Conservation (phyloP, 1,140 invertebrate species). For the Brachionus manjavacas region DNA sequence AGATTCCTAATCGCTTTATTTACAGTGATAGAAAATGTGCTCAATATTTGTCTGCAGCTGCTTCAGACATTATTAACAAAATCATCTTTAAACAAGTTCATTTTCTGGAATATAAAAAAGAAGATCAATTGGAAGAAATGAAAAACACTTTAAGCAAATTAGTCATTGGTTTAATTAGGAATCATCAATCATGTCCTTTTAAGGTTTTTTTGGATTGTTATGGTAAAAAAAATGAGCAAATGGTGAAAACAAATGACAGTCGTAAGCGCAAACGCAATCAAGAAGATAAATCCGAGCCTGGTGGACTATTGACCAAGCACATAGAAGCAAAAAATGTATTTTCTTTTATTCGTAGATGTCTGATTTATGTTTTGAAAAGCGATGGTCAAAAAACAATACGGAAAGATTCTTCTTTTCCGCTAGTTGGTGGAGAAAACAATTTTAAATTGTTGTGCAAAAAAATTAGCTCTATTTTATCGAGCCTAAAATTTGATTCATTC, state of each 20-base stretch:
- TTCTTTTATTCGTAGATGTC: constrained; percentile 20
- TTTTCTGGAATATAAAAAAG: background rate
- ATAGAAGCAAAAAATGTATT: background rate
- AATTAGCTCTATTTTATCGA: background rate
- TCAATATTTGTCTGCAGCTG: background rate
- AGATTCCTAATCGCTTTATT: background rate
- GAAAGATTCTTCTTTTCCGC: background rate
- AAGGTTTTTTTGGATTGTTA: constrained; percentile 26
- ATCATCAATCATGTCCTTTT: constrained; percentile 21
- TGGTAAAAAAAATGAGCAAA: background rate
- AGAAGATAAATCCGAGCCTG: background rate
- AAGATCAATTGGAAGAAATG: background rate
- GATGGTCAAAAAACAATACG: background rate
- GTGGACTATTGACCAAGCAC: background rate
- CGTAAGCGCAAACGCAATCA: background rate
- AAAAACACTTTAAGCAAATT: background rate
- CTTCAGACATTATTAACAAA: background rate
- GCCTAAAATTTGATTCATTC: constrained; percentile 33
- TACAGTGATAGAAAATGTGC: constrained; percentile 24
- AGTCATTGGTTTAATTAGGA: background rate
- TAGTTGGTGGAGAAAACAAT: constrained; percentile 20
- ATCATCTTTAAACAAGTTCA: background rate
- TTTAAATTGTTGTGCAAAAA: constrained; percentile 23
- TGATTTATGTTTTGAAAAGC: background rate
- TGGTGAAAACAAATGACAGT: background rate